Evolutionary conservation across 2,797 vertebrate genomes (phyloP), one percentile per base, ranked within the genome.

Genomic region (Silurus lanzhouensis): DNA sequence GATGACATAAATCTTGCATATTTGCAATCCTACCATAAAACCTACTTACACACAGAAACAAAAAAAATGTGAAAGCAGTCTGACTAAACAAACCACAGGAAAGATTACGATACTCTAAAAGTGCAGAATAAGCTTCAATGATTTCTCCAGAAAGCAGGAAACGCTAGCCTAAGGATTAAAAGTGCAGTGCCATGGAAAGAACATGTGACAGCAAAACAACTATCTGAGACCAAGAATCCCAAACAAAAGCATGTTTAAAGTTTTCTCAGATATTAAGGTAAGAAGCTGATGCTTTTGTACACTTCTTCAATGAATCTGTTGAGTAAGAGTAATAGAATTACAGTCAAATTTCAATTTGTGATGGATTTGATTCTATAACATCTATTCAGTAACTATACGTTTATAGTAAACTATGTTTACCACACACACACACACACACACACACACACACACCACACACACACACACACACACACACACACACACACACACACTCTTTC

Each of bases 71-170:
- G 74, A 77, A 81, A 74, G 27, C 2, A 17, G 27, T 10, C 13
- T 77, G 81, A 38, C 70, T 57, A 67, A 57, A 7, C 58, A 70
- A 38, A 27, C 70, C 19, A 60, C 14, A 2, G 48, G 0, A 8
- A 61, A 7, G 4, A 48, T 88, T 86, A 75, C 25, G 17, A 86
- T 52, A 7, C 3, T 75, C 19, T 22, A 61, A 85, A 83, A 85
- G 48, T 84, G 81, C 85, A 46, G 58, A 22, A 81, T 58, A 55
- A 86, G 84, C 75, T 8, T n/a, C 3, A 20, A 66, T 20, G 27
- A 60, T 31, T 81, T 86, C 86, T 71, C 44, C 70, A 60, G 27
- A 64, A 27, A 64, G 46, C 44, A 77, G 77, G 85, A 61, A 70
- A 22, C 48, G 5, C 52, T 31, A 17, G 83, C 7, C 46, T 76